These are phyloP conservation scores for Drosophila cardini DNA, from an alignment of 1,140 invertebrate species.

Conservation along the genomic window DNA sequence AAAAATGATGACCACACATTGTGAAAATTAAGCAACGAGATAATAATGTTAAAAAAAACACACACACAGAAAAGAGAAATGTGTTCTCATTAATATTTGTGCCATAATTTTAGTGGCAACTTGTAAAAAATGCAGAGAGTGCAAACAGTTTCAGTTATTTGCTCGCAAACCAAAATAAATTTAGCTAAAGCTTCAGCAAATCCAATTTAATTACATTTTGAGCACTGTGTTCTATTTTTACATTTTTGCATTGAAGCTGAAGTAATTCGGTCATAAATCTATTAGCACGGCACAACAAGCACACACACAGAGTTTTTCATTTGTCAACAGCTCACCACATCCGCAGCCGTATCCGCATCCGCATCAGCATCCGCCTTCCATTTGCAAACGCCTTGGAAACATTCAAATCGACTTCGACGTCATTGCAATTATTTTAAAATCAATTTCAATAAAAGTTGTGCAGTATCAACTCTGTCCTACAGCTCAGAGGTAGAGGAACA, in stretches of 20 bases:
- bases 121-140: background rate
- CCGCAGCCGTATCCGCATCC: conserved; percentile 13
- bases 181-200: background rate
- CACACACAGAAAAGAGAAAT: background rate
- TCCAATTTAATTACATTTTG: conserved; percentile 60
- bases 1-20: conserved; percentile 77
- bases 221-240: conserved; percentile 42
- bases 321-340: conserved; percentile 20
- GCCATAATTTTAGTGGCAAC: conserved; percentile 8
- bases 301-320: conserved; percentile 33
- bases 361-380: conserved; percentile 3
- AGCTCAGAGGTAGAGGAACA: background rate
- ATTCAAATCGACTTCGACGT: conserved; percentile 67
- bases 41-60: conserved; percentile 21
- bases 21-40: conserved; percentile 35
- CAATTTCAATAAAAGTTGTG: conserved; percentile 81
- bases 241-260: conserved; percentile 39
- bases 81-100: conserved; percentile 13
- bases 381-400: conserved; percentile 23
- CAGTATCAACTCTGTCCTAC: conserved; percentile 12
- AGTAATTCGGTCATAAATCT: conserved; percentile 70
- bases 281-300: conserved; percentile 52
- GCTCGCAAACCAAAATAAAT: background rate
- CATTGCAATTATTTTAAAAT: conserved; percentile 80
- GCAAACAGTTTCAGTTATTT: background rate